A percentile compares a stretch with the other conserved stretches of the same genome.
phyloP scores from a whole-genome alignment of 2,113 vertebrate species.

The Sinocyclocheilus grahami region DNA sequence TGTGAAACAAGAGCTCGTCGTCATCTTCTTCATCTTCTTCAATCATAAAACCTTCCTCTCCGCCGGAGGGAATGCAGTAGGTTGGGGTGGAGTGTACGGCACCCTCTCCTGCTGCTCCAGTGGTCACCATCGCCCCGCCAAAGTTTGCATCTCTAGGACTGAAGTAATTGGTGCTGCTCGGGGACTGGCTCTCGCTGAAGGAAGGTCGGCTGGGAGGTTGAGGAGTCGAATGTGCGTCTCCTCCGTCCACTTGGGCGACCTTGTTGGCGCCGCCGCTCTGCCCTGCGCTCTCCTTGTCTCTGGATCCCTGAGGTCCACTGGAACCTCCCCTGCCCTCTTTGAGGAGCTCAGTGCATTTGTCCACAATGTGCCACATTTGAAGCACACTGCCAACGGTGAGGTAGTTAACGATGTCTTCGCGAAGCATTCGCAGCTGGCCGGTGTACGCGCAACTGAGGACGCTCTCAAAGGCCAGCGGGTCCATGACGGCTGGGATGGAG shows the following conservation, averaged over 20 bases:
- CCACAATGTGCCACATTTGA: slow-evolving; percentile 98
- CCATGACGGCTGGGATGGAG: slow-evolving; percentile 87
- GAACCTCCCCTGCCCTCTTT: slow-evolving; percentile 71
- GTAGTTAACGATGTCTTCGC: slow-evolving; percentile 90
- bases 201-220: slow-evolving; percentile 71
- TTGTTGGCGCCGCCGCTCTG: slow-evolving; percentile 62
- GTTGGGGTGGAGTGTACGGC: slow-evolving; percentile 70
- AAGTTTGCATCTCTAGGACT: slow-evolving; percentile 79
- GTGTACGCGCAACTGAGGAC: slow-evolving; percentile 90
- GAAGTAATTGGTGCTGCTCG: slow-evolving; percentile 91
- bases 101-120: slow-evolving; percentile 58
- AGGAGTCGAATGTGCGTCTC: slow-evolving; percentile 60
- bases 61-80: slow-evolving; percentile 75
- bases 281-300: slow-evolving; percentile 50
- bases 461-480: slow-evolving; percentile 88
- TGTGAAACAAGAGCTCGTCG: slow-evolving; percentile 71
- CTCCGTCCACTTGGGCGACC: slow-evolving; percentile 11
- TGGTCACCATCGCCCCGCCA: slow-evolving; percentile 58
- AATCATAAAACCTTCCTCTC: slow-evolving; percentile 72
- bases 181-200: slow-evolving; percentile 85
- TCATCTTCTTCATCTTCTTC: slow-evolving; percentile 71
- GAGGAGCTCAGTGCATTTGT: slow-evolving; percentile 92
- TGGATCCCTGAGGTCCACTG: slow-evolving; percentile 1
- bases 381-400: slow-evolving; percentile 92
- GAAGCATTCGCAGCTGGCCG: slow-evolving; percentile 83